Evolutionary conservation across 2,797 vertebrate species (phyloP).

Genomic region (Nyctalus aviator): DNA sequence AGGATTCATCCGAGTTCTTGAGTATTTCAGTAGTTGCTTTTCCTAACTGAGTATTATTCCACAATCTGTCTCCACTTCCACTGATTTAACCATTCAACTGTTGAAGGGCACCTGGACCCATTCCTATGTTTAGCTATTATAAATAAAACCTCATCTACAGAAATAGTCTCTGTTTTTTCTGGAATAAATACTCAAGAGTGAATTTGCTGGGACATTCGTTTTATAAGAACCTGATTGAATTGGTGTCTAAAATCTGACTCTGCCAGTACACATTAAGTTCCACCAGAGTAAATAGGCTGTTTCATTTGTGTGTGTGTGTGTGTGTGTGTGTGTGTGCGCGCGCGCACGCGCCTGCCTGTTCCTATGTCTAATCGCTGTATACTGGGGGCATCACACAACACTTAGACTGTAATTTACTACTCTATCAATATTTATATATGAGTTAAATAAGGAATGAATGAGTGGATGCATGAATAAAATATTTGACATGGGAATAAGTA

Average conservation of each 20-base stretch:
- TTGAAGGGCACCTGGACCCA: not conserved
- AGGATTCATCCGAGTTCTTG: not conserved
- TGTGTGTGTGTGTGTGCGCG: not conserved
- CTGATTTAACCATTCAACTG: not conserved
- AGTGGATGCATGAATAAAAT: constrained; percentile 61
- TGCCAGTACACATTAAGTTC: not conserved
- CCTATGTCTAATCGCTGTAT: constrained; percentile 35
- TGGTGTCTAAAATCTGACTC: not conserved
- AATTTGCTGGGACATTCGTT: not conserved
- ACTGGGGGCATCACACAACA: not conserved
- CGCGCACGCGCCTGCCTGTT: constrained; percentile 4
- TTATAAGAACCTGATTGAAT: not conserved
- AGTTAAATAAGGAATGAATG: constrained; percentile 71
- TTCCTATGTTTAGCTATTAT: not conserved
- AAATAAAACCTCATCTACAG: not conserved
- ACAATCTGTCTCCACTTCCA: rapidly evolving
- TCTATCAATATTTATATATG: constrained; percentile 73
- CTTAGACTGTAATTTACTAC: constrained; percentile 61
- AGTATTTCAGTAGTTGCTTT: not conserved
- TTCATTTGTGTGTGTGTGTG: constrained; percentile 17
- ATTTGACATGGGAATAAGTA: constrained; percentile 54
- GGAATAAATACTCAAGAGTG: not conserved
- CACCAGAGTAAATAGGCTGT: not conserved
- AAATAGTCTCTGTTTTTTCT: not conserved
- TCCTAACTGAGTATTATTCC: not conserved